A percentile compares a stretch with the other conserved stretches of the same genome.
phyloP scores from a whole-genome alignment of 2,797 vertebrate species.

The Mycteria americana region DNA sequence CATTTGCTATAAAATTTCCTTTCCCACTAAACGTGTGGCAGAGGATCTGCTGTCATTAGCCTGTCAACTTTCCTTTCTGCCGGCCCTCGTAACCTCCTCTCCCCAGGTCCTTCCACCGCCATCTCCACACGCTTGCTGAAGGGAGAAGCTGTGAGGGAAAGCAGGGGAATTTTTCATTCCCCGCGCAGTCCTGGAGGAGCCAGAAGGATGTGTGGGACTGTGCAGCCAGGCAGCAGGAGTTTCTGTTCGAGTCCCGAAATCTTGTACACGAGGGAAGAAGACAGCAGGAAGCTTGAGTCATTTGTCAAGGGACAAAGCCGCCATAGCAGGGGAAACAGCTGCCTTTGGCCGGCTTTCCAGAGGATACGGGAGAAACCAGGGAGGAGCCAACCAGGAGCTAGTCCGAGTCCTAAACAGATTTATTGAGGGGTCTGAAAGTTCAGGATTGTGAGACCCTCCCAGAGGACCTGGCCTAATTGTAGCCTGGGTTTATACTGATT shows the following conservation, averaged over 20 bases:
- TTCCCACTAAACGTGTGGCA: not conserved
- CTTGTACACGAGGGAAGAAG: not conserved
- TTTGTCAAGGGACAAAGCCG: not conserved
- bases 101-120: not conserved
- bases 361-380: not conserved
- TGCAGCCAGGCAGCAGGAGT: not conserved
- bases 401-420: not conserved
- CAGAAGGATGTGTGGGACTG: not conserved
- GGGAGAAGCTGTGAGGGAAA: not conserved
- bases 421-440: not conserved
- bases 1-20: not conserved
- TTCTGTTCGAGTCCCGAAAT: not conserved
- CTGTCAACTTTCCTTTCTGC: not conserved
- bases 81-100: accelerated
- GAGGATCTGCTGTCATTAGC: not conserved
- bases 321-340: not conserved
- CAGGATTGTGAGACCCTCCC: not conserved
- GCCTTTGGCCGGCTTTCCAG: not conserved
- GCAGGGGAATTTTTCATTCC: not conserved
- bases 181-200: not conserved
- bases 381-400: not conserved
- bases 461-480: not conserved
- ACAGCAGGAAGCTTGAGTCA: not conserved
- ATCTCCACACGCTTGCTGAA: accelerated
- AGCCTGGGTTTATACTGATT: not conserved